Conservation (phyloP, 1,140 invertebrate genomes). For the Temnothorax longispinosus region DNA sequence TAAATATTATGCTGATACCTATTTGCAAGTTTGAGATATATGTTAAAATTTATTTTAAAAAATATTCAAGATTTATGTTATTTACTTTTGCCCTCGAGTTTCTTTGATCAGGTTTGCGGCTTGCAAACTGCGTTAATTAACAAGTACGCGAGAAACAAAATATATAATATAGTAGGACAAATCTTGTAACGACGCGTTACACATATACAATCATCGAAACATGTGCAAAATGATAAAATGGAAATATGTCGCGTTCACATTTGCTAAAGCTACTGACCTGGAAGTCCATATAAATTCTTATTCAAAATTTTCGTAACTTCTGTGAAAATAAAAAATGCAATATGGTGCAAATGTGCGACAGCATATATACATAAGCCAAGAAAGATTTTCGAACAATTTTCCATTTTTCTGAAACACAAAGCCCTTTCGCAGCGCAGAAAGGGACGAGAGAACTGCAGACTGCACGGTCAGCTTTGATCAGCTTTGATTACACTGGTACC, state of each 20-base stretch:
- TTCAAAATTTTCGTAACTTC: conserved; percentile 10
- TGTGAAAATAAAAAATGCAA: conserved; percentile 7
- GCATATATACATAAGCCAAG: background rate
- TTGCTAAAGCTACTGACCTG: background rate
- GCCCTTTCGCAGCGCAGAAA: background rate
- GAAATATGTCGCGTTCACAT: background rate
- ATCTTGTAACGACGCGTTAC: background rate
- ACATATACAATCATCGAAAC: background rate
- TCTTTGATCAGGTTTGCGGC: background rate
- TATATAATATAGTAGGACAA: background rate
- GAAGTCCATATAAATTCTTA: background rate
- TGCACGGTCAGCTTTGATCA: background rate
- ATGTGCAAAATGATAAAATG: background rate
- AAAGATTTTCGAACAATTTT: background rate
- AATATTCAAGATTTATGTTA: background rate
- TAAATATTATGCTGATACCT: background rate
- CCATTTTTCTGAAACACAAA: background rate
- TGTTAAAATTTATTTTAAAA: background rate
- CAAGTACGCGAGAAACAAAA: background rate
- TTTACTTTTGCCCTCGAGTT: background rate
- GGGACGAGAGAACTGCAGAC: background rate
- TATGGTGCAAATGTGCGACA: background rate
- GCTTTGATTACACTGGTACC: background rate
- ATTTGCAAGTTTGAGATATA: background rate
- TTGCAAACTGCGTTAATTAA: conserved; percentile 17